Percentiles rank a stretch among this genome's conserved stretches.
Conservation (phyloP, 2,113 vertebrate genomes). For the Mesembrinibis cayennensis region DNA sequence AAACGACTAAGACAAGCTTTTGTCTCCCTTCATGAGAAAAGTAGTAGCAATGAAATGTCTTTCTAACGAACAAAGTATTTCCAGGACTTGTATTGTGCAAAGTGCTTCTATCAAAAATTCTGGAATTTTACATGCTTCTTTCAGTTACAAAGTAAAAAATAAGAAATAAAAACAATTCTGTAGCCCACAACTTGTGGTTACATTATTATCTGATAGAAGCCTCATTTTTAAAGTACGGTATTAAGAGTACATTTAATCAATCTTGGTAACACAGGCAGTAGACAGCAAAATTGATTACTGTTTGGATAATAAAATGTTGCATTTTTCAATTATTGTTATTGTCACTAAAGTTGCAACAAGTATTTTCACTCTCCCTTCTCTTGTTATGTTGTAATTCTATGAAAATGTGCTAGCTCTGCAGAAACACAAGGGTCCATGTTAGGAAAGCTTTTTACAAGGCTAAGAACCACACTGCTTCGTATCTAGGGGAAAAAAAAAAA, state of each 20-base stretch:
- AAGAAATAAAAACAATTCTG: not conserved
- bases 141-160: not conserved
- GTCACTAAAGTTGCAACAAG: not conserved
- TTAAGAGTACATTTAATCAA: conserved; percentile 19
- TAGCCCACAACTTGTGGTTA: not conserved
- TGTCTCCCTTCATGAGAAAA: not conserved
- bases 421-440: not conserved
- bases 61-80: not conserved
- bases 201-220: not conserved
- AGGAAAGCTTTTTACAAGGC: conserved; percentile 19
- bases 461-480: not conserved
- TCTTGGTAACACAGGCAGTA: not conserved
- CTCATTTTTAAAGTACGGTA: not conserved
- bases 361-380: not conserved
- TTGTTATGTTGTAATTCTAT: not conserved
- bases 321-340: not conserved
- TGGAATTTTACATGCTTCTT: not conserved
- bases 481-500: not conserved
- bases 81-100: not conserved
- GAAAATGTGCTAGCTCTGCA: conserved; percentile 25
- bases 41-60: not conserved
- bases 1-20: not conserved
- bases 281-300: not conserved
- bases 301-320: not conserved
- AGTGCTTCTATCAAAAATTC: not conserved